These are phyloP conservation scores for Idaea dimidiata DNA, from an alignment of 2,888 invertebrate genomes.

Conservation along the genomic window DNA sequence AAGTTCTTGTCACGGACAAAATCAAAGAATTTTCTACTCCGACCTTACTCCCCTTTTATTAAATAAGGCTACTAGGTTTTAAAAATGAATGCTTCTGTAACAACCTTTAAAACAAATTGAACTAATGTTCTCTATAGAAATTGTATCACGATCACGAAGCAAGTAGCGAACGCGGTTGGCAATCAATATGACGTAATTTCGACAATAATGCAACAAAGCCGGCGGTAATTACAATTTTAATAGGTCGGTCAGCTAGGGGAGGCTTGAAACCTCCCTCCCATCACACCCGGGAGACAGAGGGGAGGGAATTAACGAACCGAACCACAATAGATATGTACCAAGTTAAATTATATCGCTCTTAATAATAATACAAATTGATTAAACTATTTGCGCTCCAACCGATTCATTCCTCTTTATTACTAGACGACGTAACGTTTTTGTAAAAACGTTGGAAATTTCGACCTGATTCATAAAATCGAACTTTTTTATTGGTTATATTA, in stretches of 20 bases:
- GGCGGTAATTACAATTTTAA: constrained; percentile 74
- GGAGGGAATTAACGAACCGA: constrained; percentile 41
- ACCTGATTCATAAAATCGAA: not conserved
- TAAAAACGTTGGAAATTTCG: not conserved
- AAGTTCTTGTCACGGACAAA: no score
- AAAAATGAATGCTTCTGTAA: no score
- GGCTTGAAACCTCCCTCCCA: constrained; percentile 21
- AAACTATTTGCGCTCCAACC: constrained; percentile 33
- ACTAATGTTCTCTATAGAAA: no score
- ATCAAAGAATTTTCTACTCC: no score
- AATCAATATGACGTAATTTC: constrained; percentile 64
- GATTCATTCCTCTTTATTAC: constrained; percentile 25
- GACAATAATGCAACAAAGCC: constrained; percentile 65
- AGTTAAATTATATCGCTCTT: constrained; percentile 62
- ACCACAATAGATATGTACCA: constrained; percentile 56
- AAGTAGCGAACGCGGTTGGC: constrained; percentile 24
- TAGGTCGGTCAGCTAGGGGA: constrained; percentile 64
- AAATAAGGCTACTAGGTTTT: no score
- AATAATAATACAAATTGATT: constrained; percentile 51
- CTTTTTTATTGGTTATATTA: not conserved
- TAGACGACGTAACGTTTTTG: constrained; percentile 5
- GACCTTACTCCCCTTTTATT: no score
- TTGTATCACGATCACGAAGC: constrained; percentile 12
- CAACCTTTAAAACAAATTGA: no score
- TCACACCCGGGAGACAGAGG: constrained; percentile 24